A percentile compares a stretch with the other conserved stretches of the same genome.
phyloP scores from a whole-genome alignment of 2,113 vertebrate genomes.

The Geococcyx californianus region DNA sequence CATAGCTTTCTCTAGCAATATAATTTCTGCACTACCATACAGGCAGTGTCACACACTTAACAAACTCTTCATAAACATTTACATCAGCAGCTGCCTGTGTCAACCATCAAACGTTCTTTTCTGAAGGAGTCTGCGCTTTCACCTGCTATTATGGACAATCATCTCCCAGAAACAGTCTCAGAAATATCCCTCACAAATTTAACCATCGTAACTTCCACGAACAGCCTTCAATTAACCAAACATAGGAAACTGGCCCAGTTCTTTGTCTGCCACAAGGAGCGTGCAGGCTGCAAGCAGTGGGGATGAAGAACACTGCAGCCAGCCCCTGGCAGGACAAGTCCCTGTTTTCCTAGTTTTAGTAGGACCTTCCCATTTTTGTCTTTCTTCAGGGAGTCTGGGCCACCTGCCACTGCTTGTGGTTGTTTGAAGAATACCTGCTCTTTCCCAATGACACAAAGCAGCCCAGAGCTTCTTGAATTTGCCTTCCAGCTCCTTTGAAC shows the following conservation, averaged over 20 bases:
- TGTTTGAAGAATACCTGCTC: not conserved
- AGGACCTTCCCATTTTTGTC: not conserved
- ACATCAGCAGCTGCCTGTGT: not conserved
- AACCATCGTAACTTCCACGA: not conserved
- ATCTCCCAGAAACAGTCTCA: not conserved
- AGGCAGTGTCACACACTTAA: not conserved
- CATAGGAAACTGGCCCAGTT: rapidly evolving
- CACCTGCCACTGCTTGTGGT: not conserved
- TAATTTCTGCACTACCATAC: constrained; percentile 10
- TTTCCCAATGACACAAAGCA: not conserved
- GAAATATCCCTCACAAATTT: not conserved
- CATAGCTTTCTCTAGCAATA: not conserved
- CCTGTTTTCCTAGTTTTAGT: not conserved
- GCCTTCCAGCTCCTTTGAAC: not conserved
- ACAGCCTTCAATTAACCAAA: not conserved
- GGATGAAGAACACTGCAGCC: not conserved
- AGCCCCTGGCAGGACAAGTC: not conserved
- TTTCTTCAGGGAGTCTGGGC: not conserved
- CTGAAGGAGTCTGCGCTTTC: not conserved
- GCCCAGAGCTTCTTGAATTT: not conserved
- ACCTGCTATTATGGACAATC: not conserved
- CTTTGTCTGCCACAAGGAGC: not conserved
- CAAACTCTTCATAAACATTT: constrained; percentile 40
- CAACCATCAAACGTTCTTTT: constrained; percentile 12
- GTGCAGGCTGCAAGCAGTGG: not conserved